phyloP scores from a whole-genome alignment of 2,888 invertebrate species.

The Melinopterus prodromus region DNA sequence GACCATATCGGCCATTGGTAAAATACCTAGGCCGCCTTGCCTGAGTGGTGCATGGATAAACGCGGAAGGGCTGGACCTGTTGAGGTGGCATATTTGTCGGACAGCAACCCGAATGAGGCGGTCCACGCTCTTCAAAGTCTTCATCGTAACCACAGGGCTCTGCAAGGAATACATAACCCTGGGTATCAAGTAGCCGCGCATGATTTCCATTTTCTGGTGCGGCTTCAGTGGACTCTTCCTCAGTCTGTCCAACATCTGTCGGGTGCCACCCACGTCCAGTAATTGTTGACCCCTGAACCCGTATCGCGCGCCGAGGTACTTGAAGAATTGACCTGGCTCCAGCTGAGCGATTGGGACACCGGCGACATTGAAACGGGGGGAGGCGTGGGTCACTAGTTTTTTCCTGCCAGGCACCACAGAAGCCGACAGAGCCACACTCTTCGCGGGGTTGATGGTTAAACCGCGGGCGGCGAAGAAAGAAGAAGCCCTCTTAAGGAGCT shows the following conservation, averaged over 20 bases:
- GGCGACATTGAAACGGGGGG: no score
- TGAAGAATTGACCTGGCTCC: slow-evolving; percentile 32
- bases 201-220: slow-evolving; percentile 27
- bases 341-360: no score
- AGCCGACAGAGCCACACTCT: slow-evolving; percentile 33
- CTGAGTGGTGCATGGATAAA: slow-evolving; percentile 43
- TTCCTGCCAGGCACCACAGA: slow-evolving; percentile 29
- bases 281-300: slow-evolving; percentile 14
- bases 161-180: no score
- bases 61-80: slow-evolving; percentile 54
- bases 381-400: slow-evolving; percentile 18
- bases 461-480: slow-evolving; percentile 41
- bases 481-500: slow-evolving; percentile 36
- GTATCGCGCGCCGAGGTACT: slow-evolving; percentile 49
- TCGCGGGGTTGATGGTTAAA: slow-evolving; percentile 40
- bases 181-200: slow-evolving; percentile 43
- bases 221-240: slow-evolving; percentile 30
- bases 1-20: slow-evolving; percentile 13
- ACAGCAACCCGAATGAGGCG: slow-evolving; percentile 34
- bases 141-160: slow-evolving; percentile 30
- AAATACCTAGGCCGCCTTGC: slow-evolving; percentile 39
- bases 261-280: no score
- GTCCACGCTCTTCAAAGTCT: slow-evolving; percentile 27
- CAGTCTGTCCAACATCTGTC: slow-evolving; percentile 13
- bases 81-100: slow-evolving; percentile 60